A percentile compares a stretch with the other conserved stretches of the same genome.
Evolutionary conservation across 2,888 invertebrate genomes (phyloP).

Genomic region (Allophyes oxyacanthae): DNA sequence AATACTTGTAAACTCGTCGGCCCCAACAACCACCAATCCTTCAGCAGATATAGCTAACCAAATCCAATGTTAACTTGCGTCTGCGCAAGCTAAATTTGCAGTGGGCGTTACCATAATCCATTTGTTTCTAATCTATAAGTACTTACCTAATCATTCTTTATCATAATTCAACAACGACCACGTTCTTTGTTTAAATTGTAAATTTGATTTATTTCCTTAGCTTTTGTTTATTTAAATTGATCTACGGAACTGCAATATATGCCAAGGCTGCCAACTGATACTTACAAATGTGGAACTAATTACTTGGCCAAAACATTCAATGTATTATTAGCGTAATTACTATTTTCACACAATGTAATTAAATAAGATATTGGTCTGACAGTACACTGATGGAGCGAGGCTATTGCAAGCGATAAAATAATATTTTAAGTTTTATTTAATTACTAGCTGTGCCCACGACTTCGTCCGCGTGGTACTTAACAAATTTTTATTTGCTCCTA

Average conservation of each 20-base stretch:
- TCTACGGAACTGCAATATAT: slow-evolving; percentile 6
- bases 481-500: no score
- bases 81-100: no score
- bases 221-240: slow-evolving; percentile 39
- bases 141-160: slow-evolving; percentile 9
- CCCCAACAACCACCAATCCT: no score
- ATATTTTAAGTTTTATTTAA: no score
- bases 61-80: no score
- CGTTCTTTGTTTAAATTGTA: neutral
- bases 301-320: slow-evolving; percentile 20
- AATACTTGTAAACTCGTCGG: no score
- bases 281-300: slow-evolving; percentile 28
- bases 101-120: no score
- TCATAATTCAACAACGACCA: neutral
- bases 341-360: slow-evolving; percentile 36
- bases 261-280: slow-evolving; percentile 32
- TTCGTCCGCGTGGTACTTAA: no score
- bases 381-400: slow-evolving; percentile 13
- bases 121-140: no score
- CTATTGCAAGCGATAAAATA: neutral
- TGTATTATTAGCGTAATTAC: slow-evolving; percentile 23
- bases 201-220: slow-evolving; percentile 9
- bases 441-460: no score
- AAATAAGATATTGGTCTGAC: slow-evolving; percentile 6
- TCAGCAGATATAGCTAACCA: no score